Evolutionary conservation across 2,888 invertebrate species (phyloP), one percentile per base, ranked within the genome.

Genomic region (Camptogramma bilineatum): DNA sequence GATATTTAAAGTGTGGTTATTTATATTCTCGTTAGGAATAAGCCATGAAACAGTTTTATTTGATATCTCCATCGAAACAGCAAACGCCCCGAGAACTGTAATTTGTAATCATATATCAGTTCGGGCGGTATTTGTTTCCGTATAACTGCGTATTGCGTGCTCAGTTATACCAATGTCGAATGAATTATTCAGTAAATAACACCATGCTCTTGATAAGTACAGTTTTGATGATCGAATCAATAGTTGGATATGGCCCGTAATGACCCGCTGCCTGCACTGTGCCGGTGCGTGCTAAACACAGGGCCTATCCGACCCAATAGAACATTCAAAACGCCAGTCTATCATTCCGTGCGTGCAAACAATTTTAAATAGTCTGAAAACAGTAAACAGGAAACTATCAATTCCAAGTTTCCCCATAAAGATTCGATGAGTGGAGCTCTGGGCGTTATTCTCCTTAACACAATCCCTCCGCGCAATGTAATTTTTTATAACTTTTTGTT

Each of bases 391-490:
- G 85, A 87, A 89, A 86, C 86, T 84, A 88, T 87, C 87, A 86
- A 87, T 89, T 87, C 83, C 76, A 90, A 89, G 85, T 89, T 90
- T 85, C 74, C 82, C 86, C 87, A 89, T 90, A 87, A 89, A 88
- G 81, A 86, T 86, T 86, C 85, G 84, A 85, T 84, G 84, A 88
- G 82, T 79, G 80, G 78, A 83, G 75, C 82, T 78, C 74, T 75
- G 80, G 77, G 82, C 79, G 79, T 75, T 82, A 77, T 84, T 84
- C 81, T 78, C 79, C 79, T 78, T 80, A 77, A 77, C 73, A 78
- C 76, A 75, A 74, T 80, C 80, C 79, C 76, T 79, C 76, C 76
- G 80, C 81, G 81, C 80, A 81, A 81, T 80, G 74, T 80, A 76
- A 75, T 80, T 80, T 82, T 39, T 82, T 81, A 77, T 76, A 79